phyloP scores from a whole-genome alignment of 2,113 vertebrate genomes.

The Etheostoma cragini region DNA sequence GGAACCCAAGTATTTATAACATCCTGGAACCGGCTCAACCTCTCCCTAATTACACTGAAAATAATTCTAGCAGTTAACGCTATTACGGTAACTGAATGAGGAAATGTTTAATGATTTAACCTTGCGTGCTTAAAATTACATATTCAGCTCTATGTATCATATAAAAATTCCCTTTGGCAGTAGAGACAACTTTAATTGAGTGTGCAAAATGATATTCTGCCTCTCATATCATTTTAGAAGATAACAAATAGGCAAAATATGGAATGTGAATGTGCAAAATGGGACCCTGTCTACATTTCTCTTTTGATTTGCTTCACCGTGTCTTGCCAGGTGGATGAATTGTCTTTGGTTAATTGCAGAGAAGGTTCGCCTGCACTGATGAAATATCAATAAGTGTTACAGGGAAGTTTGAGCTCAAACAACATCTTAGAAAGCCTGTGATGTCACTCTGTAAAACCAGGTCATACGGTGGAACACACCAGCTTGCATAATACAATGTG shows the following conservation, averaged over 20 bases:
- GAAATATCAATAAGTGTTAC: slow-evolving; percentile 34
- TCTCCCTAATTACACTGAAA: not conserved
- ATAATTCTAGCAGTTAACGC: not conserved
- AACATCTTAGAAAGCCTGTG: slow-evolving; percentile 37
- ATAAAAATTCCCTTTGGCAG: not conserved
- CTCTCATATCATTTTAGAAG: slow-evolving; percentile 24
- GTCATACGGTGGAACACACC: slow-evolving; percentile 15
- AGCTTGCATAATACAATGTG: slow-evolving; percentile 43
- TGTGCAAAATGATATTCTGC: slow-evolving; percentile 13
- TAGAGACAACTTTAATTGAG: slow-evolving; percentile 5
- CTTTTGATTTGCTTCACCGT: slow-evolving; percentile 23
- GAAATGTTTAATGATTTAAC: not conserved
- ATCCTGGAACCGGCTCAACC: not conserved
- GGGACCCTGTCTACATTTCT: not conserved
- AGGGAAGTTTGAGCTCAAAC: slow-evolving; percentile 14
- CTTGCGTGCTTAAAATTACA: not conserved
- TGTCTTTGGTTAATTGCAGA: slow-evolving; percentile 31
- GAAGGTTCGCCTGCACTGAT: slow-evolving; percentile 25
- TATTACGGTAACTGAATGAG: slow-evolving; percentile 1
- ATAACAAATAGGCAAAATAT: slow-evolving; percentile 36
- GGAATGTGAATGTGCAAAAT: slow-evolving; percentile 26
- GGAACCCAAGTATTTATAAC: not conserved
- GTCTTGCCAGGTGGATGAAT: slow-evolving; percentile 16
- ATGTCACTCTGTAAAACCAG: slow-evolving; percentile 51
- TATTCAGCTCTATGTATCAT: not conserved